A percentile compares a stretch with the other conserved stretches of the same genome.
Conservation (phyloP, 2,888 invertebrate genomes). For the Drosophila atripex region DNA sequence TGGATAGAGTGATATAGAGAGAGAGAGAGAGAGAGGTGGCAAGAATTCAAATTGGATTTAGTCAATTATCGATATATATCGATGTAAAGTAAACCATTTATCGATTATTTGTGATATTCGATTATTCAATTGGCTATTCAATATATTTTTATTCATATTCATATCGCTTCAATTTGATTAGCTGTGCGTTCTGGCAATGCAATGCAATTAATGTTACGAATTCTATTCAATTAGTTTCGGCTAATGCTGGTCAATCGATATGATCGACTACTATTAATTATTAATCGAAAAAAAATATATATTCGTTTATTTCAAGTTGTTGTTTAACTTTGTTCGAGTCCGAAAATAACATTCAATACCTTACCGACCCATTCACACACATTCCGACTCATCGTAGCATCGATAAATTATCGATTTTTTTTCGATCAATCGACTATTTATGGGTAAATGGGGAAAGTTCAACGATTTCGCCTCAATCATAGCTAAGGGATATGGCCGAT, state of each 20-base stretch:
- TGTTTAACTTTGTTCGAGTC: conserved; percentile 15
- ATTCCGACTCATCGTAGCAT: neutral
- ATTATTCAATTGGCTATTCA: conserved; percentile 37
- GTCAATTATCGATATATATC: conserved; percentile 29
- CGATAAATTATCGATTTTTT: conserved; percentile 11
- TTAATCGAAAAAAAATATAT: conserved; percentile 19
- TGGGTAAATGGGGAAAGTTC: neutral
- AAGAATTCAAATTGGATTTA: conserved; percentile 25
- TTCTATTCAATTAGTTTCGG: conserved; percentile 20
- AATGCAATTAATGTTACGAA: conserved; percentile 14
- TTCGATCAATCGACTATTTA: neutral
- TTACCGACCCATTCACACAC: conserved; percentile 1
- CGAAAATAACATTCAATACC: conserved; percentile 7
- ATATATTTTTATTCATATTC: conserved; percentile 21
- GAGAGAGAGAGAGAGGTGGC: conserved; percentile 7
- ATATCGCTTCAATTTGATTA: conserved; percentile 36
- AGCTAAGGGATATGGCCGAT: conserved; percentile 76
- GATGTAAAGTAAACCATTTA: conserved; percentile 34
- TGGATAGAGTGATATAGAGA: conserved; percentile 17
- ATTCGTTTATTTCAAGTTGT: neutral
- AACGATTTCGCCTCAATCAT: conserved; percentile 59
- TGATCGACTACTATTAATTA: conserved; percentile 17
- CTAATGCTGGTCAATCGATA: conserved; percentile 26
- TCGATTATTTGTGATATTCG: conserved; percentile 19
- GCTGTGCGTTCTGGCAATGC: conserved; percentile 56